Conservation (phyloP, 2,797 vertebrate genomes). For the Platalea minor region DNA sequence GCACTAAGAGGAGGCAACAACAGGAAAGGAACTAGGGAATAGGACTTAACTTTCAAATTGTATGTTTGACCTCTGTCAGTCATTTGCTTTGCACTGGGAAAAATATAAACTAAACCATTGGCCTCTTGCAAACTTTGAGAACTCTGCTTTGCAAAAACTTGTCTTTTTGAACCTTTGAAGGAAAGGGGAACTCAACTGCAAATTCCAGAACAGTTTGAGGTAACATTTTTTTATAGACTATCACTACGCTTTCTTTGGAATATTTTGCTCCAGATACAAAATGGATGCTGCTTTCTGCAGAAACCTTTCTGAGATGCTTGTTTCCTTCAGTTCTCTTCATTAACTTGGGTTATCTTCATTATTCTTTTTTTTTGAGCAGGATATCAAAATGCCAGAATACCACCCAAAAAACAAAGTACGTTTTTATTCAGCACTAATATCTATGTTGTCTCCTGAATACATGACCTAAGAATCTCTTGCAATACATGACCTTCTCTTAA, state of each 20-base stretch:
- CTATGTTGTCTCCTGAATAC: neutral
- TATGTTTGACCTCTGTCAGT: neutral
- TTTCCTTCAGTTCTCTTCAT: neutral
- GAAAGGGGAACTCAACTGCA: neutral
- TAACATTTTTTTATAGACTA: neutral
- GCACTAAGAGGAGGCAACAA: neutral
- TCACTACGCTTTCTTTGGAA: neutral
- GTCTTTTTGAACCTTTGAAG: neutral
- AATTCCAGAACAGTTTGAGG: neutral
- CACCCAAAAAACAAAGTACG: neutral
- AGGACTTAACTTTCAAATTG: neutral
- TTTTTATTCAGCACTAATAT: neutral
- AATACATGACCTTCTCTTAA: neutral
- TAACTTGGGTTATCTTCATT: neutral
- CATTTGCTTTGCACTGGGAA: neutral
- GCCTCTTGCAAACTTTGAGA: neutral
- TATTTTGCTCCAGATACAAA: neutral
- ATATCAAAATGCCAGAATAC: neutral
- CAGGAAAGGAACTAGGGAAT: neutral
- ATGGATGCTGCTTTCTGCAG: neutral
- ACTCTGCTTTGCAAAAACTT: neutral
- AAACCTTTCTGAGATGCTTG: neutral
- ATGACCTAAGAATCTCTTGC: neutral
- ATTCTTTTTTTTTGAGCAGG: neutral
- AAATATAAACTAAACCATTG: neutral